A percentile compares a stretch with the other conserved stretches of the same genome.
Conservation (phyloP, 2,888 invertebrate species). For the Pseudococcus jackbeardsleyi region DNA sequence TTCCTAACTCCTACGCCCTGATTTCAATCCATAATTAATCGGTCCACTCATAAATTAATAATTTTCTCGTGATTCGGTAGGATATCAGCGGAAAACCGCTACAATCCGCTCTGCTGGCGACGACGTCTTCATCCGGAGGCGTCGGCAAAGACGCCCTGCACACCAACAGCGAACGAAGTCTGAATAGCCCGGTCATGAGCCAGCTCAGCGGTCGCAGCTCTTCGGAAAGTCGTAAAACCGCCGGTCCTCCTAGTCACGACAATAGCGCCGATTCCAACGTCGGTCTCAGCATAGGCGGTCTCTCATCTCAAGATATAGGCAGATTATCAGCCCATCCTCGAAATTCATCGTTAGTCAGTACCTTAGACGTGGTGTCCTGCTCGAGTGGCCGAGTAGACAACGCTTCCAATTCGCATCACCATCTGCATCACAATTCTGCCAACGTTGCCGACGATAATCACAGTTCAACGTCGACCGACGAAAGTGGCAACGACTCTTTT, state of each 20-base stretch:
- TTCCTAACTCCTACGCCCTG: no score
- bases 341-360: conserved; percentile 87
- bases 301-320: neutral
- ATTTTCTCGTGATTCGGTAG: conserved; percentile 71
- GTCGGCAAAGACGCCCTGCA: conserved; percentile 90
- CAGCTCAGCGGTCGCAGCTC: conserved; percentile 90
- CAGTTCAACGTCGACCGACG: conserved; percentile 90
- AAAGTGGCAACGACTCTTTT: conserved; percentile 94
- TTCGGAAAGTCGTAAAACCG: conserved; percentile 83
- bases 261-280: conserved; percentile 71
- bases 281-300: conserved; percentile 78
- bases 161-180: conserved; percentile 90
- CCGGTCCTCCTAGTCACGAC: conserved; percentile 77
- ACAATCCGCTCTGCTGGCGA: conserved; percentile 89
- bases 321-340: conserved; percentile 76
- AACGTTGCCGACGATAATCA: conserved; percentile 67
- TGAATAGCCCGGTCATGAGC: conserved; percentile 94
- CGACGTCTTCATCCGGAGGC: conserved; percentile 89
- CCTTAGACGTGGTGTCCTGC: conserved; percentile 94
- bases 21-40: no score
- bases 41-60: no score
- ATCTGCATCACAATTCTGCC: conserved; percentile 74
- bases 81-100: conserved; percentile 94
- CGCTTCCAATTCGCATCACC: conserved; percentile 70
- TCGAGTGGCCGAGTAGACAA: conserved; percentile 71